Evolutionary conservation across 2,113 vertebrate genomes (phyloP).

Genomic region (Psammodynastes pulverulentus): DNA sequence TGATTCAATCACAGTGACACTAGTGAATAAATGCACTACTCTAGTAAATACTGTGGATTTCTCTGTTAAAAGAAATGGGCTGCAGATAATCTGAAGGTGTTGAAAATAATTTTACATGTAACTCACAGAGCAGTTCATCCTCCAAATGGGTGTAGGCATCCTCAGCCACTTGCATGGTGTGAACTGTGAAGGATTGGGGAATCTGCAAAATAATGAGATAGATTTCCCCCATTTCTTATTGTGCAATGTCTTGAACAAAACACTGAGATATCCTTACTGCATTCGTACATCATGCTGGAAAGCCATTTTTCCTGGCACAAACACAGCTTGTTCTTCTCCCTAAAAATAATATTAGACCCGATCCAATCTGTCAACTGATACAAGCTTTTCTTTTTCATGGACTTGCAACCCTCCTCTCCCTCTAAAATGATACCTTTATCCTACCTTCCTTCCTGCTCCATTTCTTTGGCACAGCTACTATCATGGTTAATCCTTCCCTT

Average conservation of each 20-base stretch:
- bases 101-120: background rate
- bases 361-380: background rate
- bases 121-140: conserved; percentile 48
- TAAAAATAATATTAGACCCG: background rate
- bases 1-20: background rate
- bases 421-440: background rate
- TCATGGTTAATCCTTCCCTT: background rate
- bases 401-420: background rate
- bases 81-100: too few relatives aligned
- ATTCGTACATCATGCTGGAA: background rate
- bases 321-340: background rate
- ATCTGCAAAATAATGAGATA: background rate
- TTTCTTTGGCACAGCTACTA: background rate
- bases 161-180: conserved; percentile 60
- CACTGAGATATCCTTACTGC: background rate
- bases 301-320: background rate
- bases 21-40: background rate
- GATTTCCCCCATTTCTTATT: background rate
- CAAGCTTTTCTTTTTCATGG: too few relatives aligned
- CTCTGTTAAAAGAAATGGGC: background rate
- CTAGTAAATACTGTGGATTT: background rate
- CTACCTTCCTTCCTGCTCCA: background rate
- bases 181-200: conserved; percentile 29
- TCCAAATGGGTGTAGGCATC: conserved; percentile 29
- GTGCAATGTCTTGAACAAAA: background rate